These are phyloP conservation scores for Parotia lawesii DNA, from an alignment of 2,113 vertebrate species.

Conservation along the genomic window DNA sequence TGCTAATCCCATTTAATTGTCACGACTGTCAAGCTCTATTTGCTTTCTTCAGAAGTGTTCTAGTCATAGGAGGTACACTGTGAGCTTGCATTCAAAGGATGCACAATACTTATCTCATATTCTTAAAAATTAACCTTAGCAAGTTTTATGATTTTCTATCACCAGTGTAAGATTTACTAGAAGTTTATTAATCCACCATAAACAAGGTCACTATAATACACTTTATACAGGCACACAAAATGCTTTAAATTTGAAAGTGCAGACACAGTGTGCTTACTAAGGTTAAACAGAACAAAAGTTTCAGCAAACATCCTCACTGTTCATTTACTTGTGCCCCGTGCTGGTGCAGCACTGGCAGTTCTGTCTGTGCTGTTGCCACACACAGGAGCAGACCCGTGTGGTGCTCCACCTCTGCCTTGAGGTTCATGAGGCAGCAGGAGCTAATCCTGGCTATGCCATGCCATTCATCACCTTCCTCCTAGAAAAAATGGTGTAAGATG, in stretches of 20 bases:
- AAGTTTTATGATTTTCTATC: not conserved
- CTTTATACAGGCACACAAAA: not conserved
- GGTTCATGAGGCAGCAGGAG: fast-evolving
- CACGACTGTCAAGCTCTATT: not conserved
- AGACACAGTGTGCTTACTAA: not conserved
- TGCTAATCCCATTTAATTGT: not conserved
- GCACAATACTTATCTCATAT: not conserved
- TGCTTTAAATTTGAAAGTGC: not conserved
- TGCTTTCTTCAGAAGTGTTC: not conserved
- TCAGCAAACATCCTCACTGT: not conserved
- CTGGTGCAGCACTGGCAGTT: not conserved
- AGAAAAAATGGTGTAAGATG: not conserved
- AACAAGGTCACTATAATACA: not conserved
- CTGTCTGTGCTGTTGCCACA: not conserved
- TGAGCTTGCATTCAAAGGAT: not conserved
- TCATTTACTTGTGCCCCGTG: fast-evolving
- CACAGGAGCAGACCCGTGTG: not conserved
- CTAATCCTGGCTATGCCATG: not conserved
- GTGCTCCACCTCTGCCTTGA: not conserved
- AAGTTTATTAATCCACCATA: not conserved
- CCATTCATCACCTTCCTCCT: not conserved
- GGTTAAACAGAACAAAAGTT: not conserved
- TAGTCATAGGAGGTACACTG: not conserved
- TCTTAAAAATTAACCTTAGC: not conserved
- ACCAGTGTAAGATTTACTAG: not conserved